These are phyloP conservation scores for Trachythela sp. DNA, from an alignment of 64 coral and sea anemone genomes.

Conservation along the genomic window DNA sequence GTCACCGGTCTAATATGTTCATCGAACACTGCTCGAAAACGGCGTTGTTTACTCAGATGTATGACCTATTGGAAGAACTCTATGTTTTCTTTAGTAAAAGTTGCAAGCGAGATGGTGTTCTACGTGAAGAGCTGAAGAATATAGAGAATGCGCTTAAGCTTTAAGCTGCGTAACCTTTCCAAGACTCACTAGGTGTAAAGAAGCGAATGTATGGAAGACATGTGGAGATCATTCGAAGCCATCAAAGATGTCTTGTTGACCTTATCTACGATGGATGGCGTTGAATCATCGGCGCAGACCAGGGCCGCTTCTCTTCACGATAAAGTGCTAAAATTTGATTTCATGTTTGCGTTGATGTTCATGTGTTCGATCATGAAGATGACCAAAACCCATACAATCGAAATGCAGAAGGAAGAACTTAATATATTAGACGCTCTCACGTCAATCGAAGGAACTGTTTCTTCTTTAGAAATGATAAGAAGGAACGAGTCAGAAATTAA, in stretches of 20 bases:
- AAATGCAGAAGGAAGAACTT: neutral
- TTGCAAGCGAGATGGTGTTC: neutral
- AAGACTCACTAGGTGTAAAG: neutral
- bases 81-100: too few relatives aligned
- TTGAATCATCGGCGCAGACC: neutral
- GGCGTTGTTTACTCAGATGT: too few relatives aligned
- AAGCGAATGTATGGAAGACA: neutral
- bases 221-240: neutral
- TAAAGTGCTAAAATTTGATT: neutral
- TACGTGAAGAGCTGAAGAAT: neutral
- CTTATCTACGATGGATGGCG: neutral
- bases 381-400: neutral
- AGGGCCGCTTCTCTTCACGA: neutral
- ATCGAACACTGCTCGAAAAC: too few relatives aligned
- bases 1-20: too few relatives aligned
- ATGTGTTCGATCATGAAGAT: neutral
- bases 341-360: neutral
- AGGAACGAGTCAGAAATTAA: neutral
- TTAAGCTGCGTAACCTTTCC: neutral
- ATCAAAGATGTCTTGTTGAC: neutral
- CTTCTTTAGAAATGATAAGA: conserved; percentile 1
- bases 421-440: neutral
- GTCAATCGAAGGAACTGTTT: neutral
- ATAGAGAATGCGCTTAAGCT: neutral
- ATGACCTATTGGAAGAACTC: too few relatives aligned